Base-by-base conservation (phyloP, 2,797 vertebrate genomes). In the Rachycentron canadum region DNA sequence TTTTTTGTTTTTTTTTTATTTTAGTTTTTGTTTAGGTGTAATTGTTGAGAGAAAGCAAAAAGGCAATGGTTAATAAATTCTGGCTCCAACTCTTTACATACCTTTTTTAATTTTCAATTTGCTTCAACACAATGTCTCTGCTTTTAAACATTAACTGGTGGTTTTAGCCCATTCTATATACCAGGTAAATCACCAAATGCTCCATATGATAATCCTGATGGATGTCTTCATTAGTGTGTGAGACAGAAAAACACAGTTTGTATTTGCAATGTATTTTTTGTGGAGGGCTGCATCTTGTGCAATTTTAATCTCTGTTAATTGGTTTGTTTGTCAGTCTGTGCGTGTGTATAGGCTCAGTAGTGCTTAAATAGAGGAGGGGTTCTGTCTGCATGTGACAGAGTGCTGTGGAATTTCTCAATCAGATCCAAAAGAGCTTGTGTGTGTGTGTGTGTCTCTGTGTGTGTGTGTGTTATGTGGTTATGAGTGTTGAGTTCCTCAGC, bases 331-430 rank as follows among this genome's bases (percentile, higher is more conserved):
- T 88, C 0, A 89, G 65, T 67, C 1, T 79, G 64, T 67, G 62
- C n/a, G n/a, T 77, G 57, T 84, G 45, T 30, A 1, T 17, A 71
- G 67, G 78, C 78, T 88, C 68, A 84, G 14, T 50, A 25, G 62
- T 69, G 68, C 57, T 88, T 84, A 86, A 77, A 81, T 61, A 55
- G 41, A 89, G 85, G 88, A 86, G 88, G 56, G 68, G 73, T 28
- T 72, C 57, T 63, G 79, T 89, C 5, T 89, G 70, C 63, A 47
- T 84, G 59, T 83, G 78, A 81, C 83, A 49, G 59, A 67, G 56
- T 47, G 34, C 60, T 91, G 85, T 86, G 90, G 87, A 92, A 92
- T 92, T 90, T 91, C 82, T 81, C 88, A 82, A 68, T 90, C 79
- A 73, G 58, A 84, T 81, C 67, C 65, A 81, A 87, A 86, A 76